A percentile compares a stretch with the other conserved stretches of the same genome.
phyloP scores from a whole-genome alignment of 2,888 invertebrate genomes.

The Drosophila atroscutellata region DNA sequence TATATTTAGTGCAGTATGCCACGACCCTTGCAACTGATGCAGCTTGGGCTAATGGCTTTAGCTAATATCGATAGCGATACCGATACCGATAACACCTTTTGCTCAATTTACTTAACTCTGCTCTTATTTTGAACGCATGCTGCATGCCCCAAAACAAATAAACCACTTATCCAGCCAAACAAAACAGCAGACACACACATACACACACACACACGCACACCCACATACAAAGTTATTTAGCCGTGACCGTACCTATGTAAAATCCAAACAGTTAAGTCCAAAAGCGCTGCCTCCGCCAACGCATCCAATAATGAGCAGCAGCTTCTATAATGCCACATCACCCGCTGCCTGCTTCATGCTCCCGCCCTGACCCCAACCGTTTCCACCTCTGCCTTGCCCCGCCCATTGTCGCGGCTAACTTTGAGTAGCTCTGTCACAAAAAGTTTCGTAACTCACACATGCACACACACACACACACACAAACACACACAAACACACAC shows the following conservation, averaged over 20 bases:
- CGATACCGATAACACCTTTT: constrained; percentile 34
- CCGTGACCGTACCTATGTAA: constrained; percentile 34
- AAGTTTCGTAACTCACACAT: constrained; percentile 15
- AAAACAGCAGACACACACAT: constrained; percentile 10
- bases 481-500: constrained; percentile 5
- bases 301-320: constrained; percentile 20
- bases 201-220: constrained; percentile 1
- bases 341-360: constrained; percentile 6
- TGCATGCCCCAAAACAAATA: constrained; percentile 35
- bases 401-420: constrained; percentile 30
- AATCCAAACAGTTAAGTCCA: constrained; percentile 18
- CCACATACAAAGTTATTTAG: constrained; percentile 38
- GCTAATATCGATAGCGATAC: constrained; percentile 43
- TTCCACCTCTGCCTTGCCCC: constrained; percentile 3
- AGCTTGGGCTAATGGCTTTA: constrained; percentile 28
- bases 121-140: constrained; percentile 53
- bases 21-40: constrained; percentile 24
- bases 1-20: constrained; percentile 37
- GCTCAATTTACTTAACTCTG: constrained; percentile 40
- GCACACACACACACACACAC: constrained; percentile 8
- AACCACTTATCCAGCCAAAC: constrained; percentile 3
- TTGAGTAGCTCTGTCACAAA: constrained; percentile 49
- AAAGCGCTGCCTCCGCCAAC: constrained; percentile 30
- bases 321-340: constrained; percentile 3
- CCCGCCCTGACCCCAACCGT: background rate